Base-by-base conservation (phyloP, 2,888 invertebrate genomes). In the Drosophila mimica region DNA sequence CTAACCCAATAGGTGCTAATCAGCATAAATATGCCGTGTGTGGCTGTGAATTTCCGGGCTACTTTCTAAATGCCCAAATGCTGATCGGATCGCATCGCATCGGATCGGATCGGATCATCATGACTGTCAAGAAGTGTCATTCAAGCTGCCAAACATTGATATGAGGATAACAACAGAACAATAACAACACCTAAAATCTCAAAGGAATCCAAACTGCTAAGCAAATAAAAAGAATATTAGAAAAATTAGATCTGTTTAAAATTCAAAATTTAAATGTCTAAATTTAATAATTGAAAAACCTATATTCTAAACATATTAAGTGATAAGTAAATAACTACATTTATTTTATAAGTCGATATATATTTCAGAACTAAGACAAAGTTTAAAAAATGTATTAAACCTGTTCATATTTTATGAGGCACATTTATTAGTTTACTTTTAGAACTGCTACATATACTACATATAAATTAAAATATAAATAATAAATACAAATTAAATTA, bases 1-100 rank as follows among this genome's bases (percentile, higher is more conserved):
- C 70, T 70, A 61, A 67, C 64, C 70, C 79, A 81, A 82, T 79
- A 84, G 89, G 85, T 86, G 85, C 84, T 86, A 86, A 86, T 86
- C 89, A 86, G 85, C 89, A 86, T 84, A 75, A 75, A 83, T 72
- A 83, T 81, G 79, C 77, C 69, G 61, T 83, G 70, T 75, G 64
- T 68, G 76, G 81, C 76, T 78, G 73, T 76, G 64, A 81, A 73
- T 86, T 86, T 88, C 83, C 79, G 80, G 88, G 77, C 77, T 84
- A 87, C 84, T 85, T 85, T 85, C 84, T 85, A 82, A 85, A 87
- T 72, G 83, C 62, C 73, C 71, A 59, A 59, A 62, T 70, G 58
- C 31, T 60, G 34, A 79, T 66, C 58, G 59, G 63, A 65, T 54
- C 61, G 40, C 1, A 65, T 59, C n/a, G 59, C 25, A 66, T 63